Conservation (phyloP, 2,888 invertebrate genomes). For the Cheilosia impressa region DNA sequence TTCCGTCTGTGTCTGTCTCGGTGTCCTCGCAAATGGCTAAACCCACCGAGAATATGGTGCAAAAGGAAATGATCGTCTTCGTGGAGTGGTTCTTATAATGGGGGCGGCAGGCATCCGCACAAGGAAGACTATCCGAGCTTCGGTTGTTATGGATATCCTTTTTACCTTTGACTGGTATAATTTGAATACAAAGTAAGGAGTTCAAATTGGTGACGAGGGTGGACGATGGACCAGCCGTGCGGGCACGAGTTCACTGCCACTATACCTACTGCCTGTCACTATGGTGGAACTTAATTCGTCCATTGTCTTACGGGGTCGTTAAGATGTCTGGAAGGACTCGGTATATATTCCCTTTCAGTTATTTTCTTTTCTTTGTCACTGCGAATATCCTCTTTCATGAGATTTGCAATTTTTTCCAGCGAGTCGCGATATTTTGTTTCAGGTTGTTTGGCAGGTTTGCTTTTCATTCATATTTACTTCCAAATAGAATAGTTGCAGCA, state of each 20-base stretch:
- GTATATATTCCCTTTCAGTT: slow-evolving; percentile 9
- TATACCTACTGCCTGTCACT: slow-evolving; percentile 20
- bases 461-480: slow-evolving; percentile 23
- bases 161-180: slow-evolving; percentile 71
- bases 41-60: background rate
- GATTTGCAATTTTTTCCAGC: slow-evolving; percentile 7
- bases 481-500: slow-evolving; percentile 32
- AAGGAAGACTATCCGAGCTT: slow-evolving; percentile 35
- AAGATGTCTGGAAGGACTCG: slow-evolving; percentile 62
- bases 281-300: slow-evolving; percentile 57
- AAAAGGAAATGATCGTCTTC: slow-evolving; percentile 55
- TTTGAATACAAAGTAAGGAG: slow-evolving; percentile 73
- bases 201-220: slow-evolving; percentile 39
- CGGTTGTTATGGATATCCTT: slow-evolving; percentile 71
- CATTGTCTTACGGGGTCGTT: slow-evolving; percentile 64
- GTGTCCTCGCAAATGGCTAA: background rate
- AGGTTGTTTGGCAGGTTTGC: slow-evolving; percentile 14
- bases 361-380: slow-evolving; percentile 41
- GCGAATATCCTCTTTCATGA: slow-evolving; percentile 61
- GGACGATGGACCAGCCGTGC: background rate
- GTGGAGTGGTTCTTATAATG: background rate
- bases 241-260: slow-evolving; percentile 7
- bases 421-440: slow-evolving; percentile 54
- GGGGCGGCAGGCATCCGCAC: background rate
- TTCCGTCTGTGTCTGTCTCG: slow-evolving; percentile 46